Evolutionary conservation across 2,113 vertebrate species (phyloP).

Genomic region (Rhodinocichla rosea): DNA sequence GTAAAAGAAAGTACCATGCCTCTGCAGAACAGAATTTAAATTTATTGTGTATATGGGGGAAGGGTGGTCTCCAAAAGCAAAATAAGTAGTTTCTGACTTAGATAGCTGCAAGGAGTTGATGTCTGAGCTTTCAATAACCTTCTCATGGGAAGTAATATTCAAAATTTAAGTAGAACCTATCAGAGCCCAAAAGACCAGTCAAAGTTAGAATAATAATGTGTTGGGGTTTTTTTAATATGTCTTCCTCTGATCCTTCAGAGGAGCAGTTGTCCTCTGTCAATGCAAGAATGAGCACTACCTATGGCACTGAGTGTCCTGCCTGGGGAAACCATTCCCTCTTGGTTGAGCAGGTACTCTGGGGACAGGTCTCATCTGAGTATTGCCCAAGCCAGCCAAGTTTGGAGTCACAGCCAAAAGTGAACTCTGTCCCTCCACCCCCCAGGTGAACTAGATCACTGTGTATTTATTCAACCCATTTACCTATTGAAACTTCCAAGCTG

Average conservation of each 20-base stretch:
- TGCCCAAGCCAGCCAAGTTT: neutral
- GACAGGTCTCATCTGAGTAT: neutral
- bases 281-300: neutral
- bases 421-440: neutral
- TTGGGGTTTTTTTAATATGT: neutral
- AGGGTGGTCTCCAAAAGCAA: neutral
- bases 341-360: neutral
- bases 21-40: neutral
- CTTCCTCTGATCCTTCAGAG: neutral
- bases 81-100: neutral
- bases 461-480: conserved; percentile 16
- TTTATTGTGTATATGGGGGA: neutral
- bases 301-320: neutral
- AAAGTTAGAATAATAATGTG: neutral
- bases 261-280: neutral
- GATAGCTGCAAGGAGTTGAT: neutral
- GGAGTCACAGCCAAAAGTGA: neutral
- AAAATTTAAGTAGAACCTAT: neutral
- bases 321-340: neutral
- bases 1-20: neutral
- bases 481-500: neutral
- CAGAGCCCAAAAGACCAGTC: neutral
- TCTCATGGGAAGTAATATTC: neutral
- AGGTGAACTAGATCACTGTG: neutral
- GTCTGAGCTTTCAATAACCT: neutral